Percentiles rank a stretch among this genome's conserved stretches.
These are phyloP conservation scores for Lasioglossum morio DNA, from an alignment of 2,888 invertebrate species.

Conservation along the genomic window DNA sequence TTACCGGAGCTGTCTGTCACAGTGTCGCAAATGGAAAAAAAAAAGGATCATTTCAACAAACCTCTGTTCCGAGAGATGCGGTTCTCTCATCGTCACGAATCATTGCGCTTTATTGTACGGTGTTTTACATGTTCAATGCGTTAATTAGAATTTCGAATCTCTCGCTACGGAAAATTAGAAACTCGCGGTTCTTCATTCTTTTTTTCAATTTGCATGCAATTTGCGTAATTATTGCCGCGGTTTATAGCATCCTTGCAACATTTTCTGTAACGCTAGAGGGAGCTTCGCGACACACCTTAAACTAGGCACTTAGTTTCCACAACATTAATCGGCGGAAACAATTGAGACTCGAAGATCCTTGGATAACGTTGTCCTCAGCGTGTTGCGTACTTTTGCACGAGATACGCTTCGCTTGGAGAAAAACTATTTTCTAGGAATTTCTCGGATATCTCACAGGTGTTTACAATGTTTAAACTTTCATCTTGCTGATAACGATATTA, in stretches of 20 bases:
- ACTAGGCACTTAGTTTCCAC: conserved; percentile 68
- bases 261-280: conserved; percentile 18
- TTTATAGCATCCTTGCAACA: conserved; percentile 4
- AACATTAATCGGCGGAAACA: conserved; percentile 73
- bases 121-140: background rate
- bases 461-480: background rate
- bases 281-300: conserved; percentile 65
- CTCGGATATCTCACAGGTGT: background rate
- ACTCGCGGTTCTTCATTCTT: background rate
- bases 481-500: background rate
- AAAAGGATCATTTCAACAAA: background rate
- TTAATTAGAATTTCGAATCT: background rate
- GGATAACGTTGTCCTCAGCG: conserved; percentile 20
- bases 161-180: background rate
- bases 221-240: background rate
- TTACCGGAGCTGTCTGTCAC: background rate
- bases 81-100: background rate
- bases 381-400: conserved; percentile 17
- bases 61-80: background rate
- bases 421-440: background rate
- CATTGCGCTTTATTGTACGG: background rate
- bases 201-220: conserved; percentile 1
- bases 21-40: background rate
- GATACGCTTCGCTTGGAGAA: background rate
- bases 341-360: conserved; percentile 55